Evolutionary conservation across 2,888 invertebrate species (phyloP), one percentile per base, ranked within the genome.

Genomic region (Tipula helvola): DNA sequence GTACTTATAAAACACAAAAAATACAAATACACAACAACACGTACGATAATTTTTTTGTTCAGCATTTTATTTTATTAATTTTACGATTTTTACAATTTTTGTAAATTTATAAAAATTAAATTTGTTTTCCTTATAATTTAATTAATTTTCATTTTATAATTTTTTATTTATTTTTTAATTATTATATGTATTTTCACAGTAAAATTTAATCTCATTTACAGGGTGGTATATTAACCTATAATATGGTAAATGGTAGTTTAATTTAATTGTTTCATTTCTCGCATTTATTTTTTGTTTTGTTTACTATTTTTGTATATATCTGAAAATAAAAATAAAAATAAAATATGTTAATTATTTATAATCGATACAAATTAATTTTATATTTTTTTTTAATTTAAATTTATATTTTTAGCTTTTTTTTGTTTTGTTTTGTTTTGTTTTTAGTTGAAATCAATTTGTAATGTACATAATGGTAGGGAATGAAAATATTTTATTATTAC

Each of bases 321-420:
- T 71, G 71, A 18, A 71, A 71, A 71, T 71, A 71, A 28, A 71
- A 28, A 28, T 28, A 71, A 28, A 71, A 71, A 71, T 71, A 71
- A 71, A 71, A 71, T 71, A 71, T 71, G 71, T 71, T 71, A 71
- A 71, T 71, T 71, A 71, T 71, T 71, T 71, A 71, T 71, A 71
- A 71, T 71, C 71, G 71, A 71, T 28, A 28, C 71, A 71, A 71
- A 71, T 71, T 71, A 13, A 71, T 71, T 71, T 28, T 71, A 28
- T 28, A 28, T 28, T 28, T 28, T 2, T 1, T 28, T 28, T 28
- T 28, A 28, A 28, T 28, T 28, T 28, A 28, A 16, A 57, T 16
- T 57, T 57, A 18, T 18, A 57, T 57, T 18, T 57, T 57, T 57
- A 57, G 7, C 5, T n/a, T 52, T 52, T 52, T 52, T n/a, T 2